These are phyloP conservation scores for Sinopyrophorus schimmeli DNA, from an alignment of 2,888 invertebrate species.

Conservation along the genomic window DNA sequence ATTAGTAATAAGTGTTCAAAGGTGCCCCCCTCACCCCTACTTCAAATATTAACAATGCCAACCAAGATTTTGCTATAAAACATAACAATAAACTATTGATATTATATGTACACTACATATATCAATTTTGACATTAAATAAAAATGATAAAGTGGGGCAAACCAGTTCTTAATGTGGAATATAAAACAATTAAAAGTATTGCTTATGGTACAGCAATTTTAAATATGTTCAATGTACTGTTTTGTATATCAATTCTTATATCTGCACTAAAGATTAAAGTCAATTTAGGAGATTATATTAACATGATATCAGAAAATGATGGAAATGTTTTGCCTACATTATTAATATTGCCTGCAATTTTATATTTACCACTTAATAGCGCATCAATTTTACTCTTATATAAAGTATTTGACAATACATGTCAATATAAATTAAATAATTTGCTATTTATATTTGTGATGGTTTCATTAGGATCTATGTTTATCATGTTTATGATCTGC, in stretches of 20 bases:
- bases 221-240: conserved; percentile 39
- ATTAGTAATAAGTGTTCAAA: too few species aligned
- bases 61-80: too few species aligned
- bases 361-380: conserved; percentile 42
- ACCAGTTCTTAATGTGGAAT: conserved; percentile 41
- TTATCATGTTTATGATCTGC: conserved; percentile 14
- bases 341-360: conserved; percentile 39
- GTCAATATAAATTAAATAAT: conserved; percentile 37
- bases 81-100: too few species aligned
- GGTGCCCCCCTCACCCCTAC: too few species aligned
- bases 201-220: conserved; percentile 15
- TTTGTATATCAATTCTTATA: conserved; percentile 41
- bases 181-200: conserved; percentile 41
- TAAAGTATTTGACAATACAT: conserved; percentile 39
- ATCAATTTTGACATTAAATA: conserved; percentile 1
- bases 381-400: conserved; percentile 39
- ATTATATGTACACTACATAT: too few species aligned
- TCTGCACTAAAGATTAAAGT: conserved; percentile 42
- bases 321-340: conserved; percentile 45
- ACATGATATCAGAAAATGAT: conserved; percentile 49
- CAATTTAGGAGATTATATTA: conserved; percentile 48
- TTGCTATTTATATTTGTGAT: conserved; percentile 41
- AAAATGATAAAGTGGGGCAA: conserved; percentile 34
- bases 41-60: too few species aligned
- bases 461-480: conserved; percentile 16